Percentiles rank a stretch among this genome's conserved stretches.
Conservation (phyloP, 1,140 invertebrate genomes). For the Zophobas morio region DNA sequence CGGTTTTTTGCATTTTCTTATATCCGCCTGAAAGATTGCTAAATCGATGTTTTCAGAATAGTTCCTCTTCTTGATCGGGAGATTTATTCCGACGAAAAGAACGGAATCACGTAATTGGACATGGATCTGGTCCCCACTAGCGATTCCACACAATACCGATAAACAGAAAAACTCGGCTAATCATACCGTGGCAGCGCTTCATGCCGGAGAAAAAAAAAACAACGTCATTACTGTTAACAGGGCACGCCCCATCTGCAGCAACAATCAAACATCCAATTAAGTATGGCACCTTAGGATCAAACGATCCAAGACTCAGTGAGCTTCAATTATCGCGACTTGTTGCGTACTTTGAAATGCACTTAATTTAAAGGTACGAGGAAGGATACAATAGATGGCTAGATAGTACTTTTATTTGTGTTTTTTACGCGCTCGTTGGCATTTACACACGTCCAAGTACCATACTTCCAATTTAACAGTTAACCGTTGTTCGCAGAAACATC, state of each 20-base stretch:
- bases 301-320: not conserved
- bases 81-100: constrained; percentile 24
- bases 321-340: constrained; percentile 30
- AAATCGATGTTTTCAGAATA: constrained; percentile 27
- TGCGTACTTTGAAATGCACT: constrained; percentile 25
- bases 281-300: not conserved
- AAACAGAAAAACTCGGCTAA: constrained; percentile 22
- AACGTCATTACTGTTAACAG: constrained; percentile 34
- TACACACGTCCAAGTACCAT: too few relatives aligned
- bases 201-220: constrained; percentile 3
- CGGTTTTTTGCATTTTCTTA: constrained; percentile 11
- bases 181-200: constrained; percentile 9
- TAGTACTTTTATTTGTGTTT: too few relatives aligned
- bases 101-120: constrained; percentile 27
- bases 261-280: constrained; percentile 41
- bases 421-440: too few relatives aligned
- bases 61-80: constrained; percentile 14
- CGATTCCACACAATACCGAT: constrained; percentile 14
- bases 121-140: constrained; percentile 18
- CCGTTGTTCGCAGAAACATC: too few relatives aligned
- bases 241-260: constrained; percentile 15
- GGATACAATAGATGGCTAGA: too few relatives aligned
- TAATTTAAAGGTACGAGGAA: constrained; percentile 7
- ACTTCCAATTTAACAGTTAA: too few relatives aligned
- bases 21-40: constrained; percentile 12